phyloP scores from a whole-genome alignment of 2,888 invertebrate genomes.

The Elysia crispata region DNA sequence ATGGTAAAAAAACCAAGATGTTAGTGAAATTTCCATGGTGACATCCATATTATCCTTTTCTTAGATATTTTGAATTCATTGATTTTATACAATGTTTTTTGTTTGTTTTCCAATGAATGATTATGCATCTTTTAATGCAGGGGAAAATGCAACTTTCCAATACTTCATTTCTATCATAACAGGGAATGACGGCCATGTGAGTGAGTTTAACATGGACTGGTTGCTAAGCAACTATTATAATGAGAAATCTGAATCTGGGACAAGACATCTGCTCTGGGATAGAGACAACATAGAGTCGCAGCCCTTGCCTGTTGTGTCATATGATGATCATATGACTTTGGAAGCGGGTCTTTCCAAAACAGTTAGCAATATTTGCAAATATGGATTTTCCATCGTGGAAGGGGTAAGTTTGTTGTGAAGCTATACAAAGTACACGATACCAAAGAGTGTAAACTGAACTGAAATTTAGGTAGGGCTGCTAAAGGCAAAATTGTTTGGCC shows the following conservation, averaged over 20 bases:
- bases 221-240: slow-evolving; percentile 54
- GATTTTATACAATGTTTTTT: too few relatives aligned
- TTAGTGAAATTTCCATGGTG: too few relatives aligned
- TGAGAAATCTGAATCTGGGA: not conserved
- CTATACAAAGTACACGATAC: not conserved
- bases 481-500: too few relatives aligned
- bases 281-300: slow-evolving; percentile 40
- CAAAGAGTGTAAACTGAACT: too few relatives aligned
- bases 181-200: slow-evolving; percentile 67
- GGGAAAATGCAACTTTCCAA: too few relatives aligned
- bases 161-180: slow-evolving; percentile 9
- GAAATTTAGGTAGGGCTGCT: too few relatives aligned
- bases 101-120: too few relatives aligned
- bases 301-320: slow-evolving; percentile 52
- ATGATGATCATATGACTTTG: slow-evolving; percentile 53
- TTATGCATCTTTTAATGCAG: too few relatives aligned
- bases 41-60: too few relatives aligned
- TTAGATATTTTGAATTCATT: too few relatives aligned
- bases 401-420: slow-evolving; percentile 50
- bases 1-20: too few relatives aligned
- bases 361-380: slow-evolving; percentile 57
- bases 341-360: slow-evolving; percentile 57
- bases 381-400: slow-evolving; percentile 60
- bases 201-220: slow-evolving; percentile 60
- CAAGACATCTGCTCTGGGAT: slow-evolving; percentile 55